phyloP scores from a whole-genome alignment of 2,113 vertebrate species.

The Hippocampus barbouri region DNA sequence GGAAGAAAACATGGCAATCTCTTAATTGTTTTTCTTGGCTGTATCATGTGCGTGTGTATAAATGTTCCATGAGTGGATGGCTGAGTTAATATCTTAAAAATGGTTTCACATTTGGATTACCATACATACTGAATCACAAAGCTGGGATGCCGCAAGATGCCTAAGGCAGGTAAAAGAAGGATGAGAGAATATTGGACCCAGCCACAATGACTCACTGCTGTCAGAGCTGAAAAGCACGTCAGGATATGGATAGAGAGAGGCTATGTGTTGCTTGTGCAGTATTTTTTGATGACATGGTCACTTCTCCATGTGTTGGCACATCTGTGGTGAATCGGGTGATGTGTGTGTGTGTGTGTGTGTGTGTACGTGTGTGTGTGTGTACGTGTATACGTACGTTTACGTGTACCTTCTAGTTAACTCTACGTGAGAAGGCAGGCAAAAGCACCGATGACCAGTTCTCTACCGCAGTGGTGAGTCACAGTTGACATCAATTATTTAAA shows the following conservation, averaged over 20 bases:
- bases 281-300: slow-evolving; percentile 25
- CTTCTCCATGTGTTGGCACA: slow-evolving; percentile 36
- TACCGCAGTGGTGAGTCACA: slow-evolving; percentile 50
- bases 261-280: slow-evolving; percentile 15
- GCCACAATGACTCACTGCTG: slow-evolving; percentile 48
- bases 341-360: slow-evolving; percentile 1
- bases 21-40: too few species aligned
- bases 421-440: slow-evolving; percentile 24
- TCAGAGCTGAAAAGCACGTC: slow-evolving; percentile 32
- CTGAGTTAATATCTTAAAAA: not conserved
- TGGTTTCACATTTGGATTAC: not conserved
- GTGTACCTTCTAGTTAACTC: slow-evolving; percentile 11
- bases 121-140: slow-evolving; percentile 19
- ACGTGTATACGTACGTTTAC: not conserved
- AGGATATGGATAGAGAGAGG: slow-evolving; percentile 19
- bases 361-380: not conserved
- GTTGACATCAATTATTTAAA: slow-evolving; percentile 49
- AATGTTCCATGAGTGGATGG: too few species aligned
- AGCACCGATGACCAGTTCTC: slow-evolving; percentile 17
- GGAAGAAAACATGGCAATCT: too few species aligned
- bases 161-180: slow-evolving; percentile 35
- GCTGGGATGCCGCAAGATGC: slow-evolving; percentile 1
- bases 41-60: too few species aligned
- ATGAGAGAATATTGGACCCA: slow-evolving; percentile 38
- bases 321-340: slow-evolving; percentile 17